A percentile compares a stretch with the other conserved stretches of the same genome.
Conservation (phyloP, 2,113 vertebrate genomes). For the Patagioenas fasciata region DNA sequence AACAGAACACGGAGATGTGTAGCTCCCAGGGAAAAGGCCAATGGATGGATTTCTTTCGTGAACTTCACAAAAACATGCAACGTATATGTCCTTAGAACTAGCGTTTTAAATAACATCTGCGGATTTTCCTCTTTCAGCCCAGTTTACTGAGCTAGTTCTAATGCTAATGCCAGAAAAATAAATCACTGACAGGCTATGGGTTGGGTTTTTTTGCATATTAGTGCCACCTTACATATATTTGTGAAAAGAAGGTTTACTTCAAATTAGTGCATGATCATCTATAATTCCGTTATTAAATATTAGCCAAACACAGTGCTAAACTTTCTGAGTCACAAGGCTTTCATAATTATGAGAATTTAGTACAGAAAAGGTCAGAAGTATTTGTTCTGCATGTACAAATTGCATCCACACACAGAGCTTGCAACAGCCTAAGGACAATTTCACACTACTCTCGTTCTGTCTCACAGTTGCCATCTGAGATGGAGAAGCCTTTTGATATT, state of each 20-base stretch:
- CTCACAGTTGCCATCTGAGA: conserved; percentile 21
- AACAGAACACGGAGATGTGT: background rate
- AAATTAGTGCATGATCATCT: background rate
- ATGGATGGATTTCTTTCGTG: background rate
- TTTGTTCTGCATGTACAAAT: conserved; percentile 43
- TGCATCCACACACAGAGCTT: conserved; percentile 22
- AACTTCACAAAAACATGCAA: background rate
- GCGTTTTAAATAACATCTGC: background rate
- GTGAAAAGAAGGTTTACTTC: background rate
- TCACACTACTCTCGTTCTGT: conserved; percentile 35
- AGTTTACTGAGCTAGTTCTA: background rate
- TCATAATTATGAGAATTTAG: conserved; percentile 42
- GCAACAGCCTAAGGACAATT: conserved; percentile 28
- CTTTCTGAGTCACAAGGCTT: conserved; percentile 14
- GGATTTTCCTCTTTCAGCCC: background rate
- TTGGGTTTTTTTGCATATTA: background rate
- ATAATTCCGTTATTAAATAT: background rate
- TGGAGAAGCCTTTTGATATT: conserved; percentile 53
- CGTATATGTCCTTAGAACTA: background rate
- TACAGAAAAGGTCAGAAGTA: conserved; percentile 32
- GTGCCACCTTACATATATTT: background rate
- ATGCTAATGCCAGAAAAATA: background rate
- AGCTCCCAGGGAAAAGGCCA: background rate
- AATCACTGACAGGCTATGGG: background rate
- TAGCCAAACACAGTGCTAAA: background rate